Evolutionary conservation across 2,113 vertebrate genomes (phyloP).

Genomic region (Piliocolobus tephrosceles): DNA sequence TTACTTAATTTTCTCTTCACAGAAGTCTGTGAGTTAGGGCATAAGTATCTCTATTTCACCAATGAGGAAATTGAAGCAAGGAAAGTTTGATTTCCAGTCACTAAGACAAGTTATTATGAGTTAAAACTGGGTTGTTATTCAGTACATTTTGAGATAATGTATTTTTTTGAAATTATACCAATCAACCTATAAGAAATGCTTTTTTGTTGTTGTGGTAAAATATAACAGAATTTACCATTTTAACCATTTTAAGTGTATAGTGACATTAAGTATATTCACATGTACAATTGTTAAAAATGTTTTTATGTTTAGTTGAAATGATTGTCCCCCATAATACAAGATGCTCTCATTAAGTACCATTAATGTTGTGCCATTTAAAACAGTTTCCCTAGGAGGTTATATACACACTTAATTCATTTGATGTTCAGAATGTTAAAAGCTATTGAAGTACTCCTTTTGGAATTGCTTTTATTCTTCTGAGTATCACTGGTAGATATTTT

Average conservation of each 20-base stretch:
- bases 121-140: background rate
- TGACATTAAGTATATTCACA: background rate
- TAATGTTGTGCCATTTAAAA: background rate
- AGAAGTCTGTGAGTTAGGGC: background rate
- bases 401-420: background rate
- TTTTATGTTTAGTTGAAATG: conserved; percentile 14
- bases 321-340: background rate
- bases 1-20: conserved; percentile 1
- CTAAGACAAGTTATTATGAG: background rate
- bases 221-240: conserved; percentile 5
- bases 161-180: conserved; percentile 15
- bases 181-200: background rate
- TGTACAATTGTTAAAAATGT: background rate
- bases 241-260: background rate
- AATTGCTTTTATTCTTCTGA: conserved; percentile 36
- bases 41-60: background rate
- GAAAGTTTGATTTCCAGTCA: conserved; percentile 10
- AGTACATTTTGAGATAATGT: background rate
- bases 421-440: background rate
- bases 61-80: background rate
- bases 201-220: background rate
- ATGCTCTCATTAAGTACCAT: background rate
- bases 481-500: background rate
- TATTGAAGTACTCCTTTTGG: background rate
- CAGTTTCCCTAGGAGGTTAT: background rate